phyloP scores from a whole-genome alignment of 2,113 vertebrate species.

The Nibea coibor region DNA sequence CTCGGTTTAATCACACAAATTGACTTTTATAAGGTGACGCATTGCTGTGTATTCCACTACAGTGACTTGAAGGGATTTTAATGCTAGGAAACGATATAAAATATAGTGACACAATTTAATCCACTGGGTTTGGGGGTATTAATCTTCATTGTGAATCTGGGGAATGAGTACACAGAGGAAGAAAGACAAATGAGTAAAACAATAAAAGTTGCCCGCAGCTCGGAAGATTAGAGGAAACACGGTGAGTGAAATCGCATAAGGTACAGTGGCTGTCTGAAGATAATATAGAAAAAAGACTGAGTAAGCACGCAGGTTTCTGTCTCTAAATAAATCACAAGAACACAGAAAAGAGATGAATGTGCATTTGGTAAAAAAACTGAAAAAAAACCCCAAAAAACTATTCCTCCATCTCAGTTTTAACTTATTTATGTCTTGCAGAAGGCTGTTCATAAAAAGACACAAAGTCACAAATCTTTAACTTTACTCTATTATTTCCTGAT shows the following conservation, averaged over 20 bases:
- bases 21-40: conserved; percentile 77
- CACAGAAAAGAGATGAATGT: conserved; percentile 35
- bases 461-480: conserved; percentile 17
- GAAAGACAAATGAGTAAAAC: conserved; percentile 68
- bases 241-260: conserved; percentile 53
- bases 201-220: conserved; percentile 63
- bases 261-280: conserved; percentile 38
- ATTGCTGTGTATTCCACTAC: conserved; percentile 54
- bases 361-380: conserved; percentile 20
- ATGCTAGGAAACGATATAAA: conserved; percentile 75
- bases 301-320: conserved; percentile 30
- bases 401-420: conserved; percentile 16
- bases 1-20: conserved; percentile 81
- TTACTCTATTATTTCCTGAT: conserved; percentile 45
- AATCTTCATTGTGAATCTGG: conserved; percentile 78
- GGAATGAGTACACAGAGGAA: conserved; percentile 53
- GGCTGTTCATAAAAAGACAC: conserved; percentile 31
- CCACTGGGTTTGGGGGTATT: conserved; percentile 69
- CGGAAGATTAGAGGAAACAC: conserved; percentile 44
- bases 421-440: conserved; percentile 29
- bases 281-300: conserved; percentile 42
- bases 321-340: conserved; percentile 45
- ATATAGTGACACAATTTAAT: conserved; percentile 77
- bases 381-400: conserved; percentile 4
- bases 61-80: conserved; percentile 74